phyloP scores from a whole-genome alignment of 2,113 vertebrate genomes.

The Neodontobutis hainanensis region DNA sequence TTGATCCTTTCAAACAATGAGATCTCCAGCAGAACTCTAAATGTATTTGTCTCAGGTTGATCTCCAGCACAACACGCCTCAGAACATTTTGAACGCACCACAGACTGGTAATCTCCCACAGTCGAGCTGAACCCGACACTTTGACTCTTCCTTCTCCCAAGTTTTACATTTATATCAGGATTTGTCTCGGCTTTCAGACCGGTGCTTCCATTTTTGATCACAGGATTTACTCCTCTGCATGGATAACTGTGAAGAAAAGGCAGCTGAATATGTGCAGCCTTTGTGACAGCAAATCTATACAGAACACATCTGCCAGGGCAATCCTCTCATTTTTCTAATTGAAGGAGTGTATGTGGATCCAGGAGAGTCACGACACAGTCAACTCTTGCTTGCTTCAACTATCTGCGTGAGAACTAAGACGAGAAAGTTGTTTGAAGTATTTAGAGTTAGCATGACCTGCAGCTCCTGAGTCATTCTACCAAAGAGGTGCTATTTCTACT shows the following conservation, averaged over 20 bases:
- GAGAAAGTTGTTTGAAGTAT: neutral
- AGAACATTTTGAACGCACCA: conserved; percentile 36
- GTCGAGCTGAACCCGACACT: conserved; percentile 53
- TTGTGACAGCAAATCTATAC: conserved; percentile 73
- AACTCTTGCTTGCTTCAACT: conserved; percentile 35
- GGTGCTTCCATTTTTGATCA: conserved; percentile 67
- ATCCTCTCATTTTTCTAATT: conserved; percentile 67
- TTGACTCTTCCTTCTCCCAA: conserved; percentile 49
- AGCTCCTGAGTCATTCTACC: neutral
- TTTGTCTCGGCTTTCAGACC: conserved; percentile 71
- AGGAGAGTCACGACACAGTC: conserved; percentile 24
- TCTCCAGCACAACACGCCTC: conserved; percentile 11
- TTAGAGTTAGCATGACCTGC: neutral
- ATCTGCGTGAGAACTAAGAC: too few species aligned
- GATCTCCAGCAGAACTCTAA: neutral
- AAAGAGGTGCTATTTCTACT: too few species aligned
- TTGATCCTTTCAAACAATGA: conserved; percentile 19
- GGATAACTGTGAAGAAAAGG: conserved; percentile 63
- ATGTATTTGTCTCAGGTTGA: conserved; percentile 35
- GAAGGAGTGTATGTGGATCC: conserved; percentile 32
- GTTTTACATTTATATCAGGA: conserved; percentile 76
- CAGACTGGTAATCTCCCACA: conserved; percentile 50
- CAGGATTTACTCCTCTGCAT: conserved; percentile 75
- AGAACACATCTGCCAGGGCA: conserved; percentile 59
- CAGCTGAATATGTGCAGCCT: conserved; percentile 66